These are phyloP conservation scores for Diloba caeruleocephala DNA, from an alignment of 2,888 invertebrate species.

Conservation along the genomic window DNA sequence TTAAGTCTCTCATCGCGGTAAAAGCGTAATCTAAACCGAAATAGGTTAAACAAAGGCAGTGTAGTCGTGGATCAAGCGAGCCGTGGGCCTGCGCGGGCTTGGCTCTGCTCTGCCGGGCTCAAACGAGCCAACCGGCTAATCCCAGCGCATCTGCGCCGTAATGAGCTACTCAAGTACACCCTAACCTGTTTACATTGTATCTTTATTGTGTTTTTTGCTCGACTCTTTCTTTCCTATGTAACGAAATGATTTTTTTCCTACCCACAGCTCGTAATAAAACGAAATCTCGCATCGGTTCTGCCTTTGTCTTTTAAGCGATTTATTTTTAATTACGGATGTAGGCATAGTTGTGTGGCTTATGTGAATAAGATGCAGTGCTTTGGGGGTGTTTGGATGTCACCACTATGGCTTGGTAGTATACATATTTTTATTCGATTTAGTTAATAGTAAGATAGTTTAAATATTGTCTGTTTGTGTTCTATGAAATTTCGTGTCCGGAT, in stretches of 20 bases:
- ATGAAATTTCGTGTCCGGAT: no score
- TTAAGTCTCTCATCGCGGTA: constrained; percentile 77
- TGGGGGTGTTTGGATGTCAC: constrained; percentile 13
- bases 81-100: constrained; percentile 56
- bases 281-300: constrained; percentile 71
- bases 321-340: constrained; percentile 60
- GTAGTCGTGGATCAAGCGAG: constrained; percentile 67
- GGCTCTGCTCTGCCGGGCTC: constrained; percentile 54
- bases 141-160: constrained; percentile 83
- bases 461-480: no score
- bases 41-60: constrained; percentile 85
- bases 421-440: constrained; percentile 12
- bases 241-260: constrained; percentile 77
- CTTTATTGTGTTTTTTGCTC: constrained; percentile 89
- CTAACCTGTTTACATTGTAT: constrained; percentile 89
- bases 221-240: constrained; percentile 82
- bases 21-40: constrained; percentile 86
- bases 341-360: constrained; percentile 49
- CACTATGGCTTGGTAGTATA: constrained; percentile 23
- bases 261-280: constrained; percentile 77
- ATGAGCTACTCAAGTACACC: constrained; percentile 88
- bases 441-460: no score
- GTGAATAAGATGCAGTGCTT: constrained; percentile 45
- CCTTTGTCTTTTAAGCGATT: constrained; percentile 66
- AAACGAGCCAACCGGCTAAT: constrained; percentile 79